phyloP scores from a whole-genome alignment of 2,113 vertebrate genomes.

The Oceanites oceanicus region DNA sequence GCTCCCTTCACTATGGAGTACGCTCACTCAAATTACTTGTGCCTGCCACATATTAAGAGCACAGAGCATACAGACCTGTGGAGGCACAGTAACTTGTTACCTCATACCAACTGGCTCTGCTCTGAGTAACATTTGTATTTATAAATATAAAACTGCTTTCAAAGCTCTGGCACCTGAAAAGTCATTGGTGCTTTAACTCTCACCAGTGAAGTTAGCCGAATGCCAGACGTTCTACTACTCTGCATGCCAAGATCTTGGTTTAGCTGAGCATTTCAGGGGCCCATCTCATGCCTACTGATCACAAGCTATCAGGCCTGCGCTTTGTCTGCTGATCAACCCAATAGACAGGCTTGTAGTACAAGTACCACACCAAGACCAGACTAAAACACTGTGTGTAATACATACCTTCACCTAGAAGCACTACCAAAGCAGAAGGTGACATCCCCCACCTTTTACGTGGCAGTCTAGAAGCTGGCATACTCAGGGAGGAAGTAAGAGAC shows the following conservation, averaged over 20 bases:
- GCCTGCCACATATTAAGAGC: not conserved
- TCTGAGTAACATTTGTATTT: not conserved
- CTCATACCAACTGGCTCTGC: not conserved
- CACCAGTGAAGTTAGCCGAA: not conserved
- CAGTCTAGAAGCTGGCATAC: not conserved
- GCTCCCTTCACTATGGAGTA: not conserved
- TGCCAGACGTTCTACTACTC: fast-evolving
- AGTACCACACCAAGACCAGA: not conserved
- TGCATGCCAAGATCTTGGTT: not conserved
- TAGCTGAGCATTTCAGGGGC: not conserved
- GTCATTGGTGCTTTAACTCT: not conserved
- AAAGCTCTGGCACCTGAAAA: not conserved
- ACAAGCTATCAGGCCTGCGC: not conserved
- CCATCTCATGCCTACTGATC: not conserved
- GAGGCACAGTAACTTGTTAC: not conserved
- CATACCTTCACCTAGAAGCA: not conserved
- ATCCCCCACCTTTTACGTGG: not conserved
- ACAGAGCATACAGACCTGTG: not conserved
- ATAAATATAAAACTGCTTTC: not conserved
- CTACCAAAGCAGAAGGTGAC: not conserved
- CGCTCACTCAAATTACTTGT: fast-evolving
- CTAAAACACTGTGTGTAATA: not conserved
- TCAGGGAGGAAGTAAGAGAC: not conserved
- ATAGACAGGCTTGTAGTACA: not conserved
- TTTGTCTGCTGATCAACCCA: not conserved